Evolutionary conservation across 35 echinoderm and acorn worm species (phyloP), one percentile per base, ranked within the genome.

Genomic region (Lytechinus variegatus): DNA sequence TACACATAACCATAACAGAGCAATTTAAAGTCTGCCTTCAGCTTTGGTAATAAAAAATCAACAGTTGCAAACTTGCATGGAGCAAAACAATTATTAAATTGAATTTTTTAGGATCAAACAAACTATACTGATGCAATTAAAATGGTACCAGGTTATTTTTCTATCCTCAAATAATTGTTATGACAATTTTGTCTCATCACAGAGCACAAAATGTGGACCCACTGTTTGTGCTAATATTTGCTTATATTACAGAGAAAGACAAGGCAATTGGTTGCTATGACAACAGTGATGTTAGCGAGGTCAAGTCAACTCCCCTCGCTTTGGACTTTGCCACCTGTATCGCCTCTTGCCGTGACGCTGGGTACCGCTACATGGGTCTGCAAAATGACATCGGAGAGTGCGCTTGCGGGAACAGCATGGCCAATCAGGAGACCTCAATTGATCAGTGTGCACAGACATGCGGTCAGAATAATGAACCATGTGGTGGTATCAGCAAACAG

Each of bases 261-360:
- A 97, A 96, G 61, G 54, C 92, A 29, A 94, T 97, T 27, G 96
- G 96, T n/a, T 97, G 96, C 92, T 97, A 87, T 56, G 1, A 54
- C 12, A 94, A 87, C 51, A 89, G 96, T 1, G 92, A 94, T n/a
- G 95, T 97, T 44, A 97, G 56, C 14, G 96, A 96, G 54, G 86
- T 87, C 24, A 58, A 44, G 1, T 96, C 92, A 27, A 89, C 95
- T 14, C 71, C 95, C 27, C 96, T 96, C 28, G 95, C 54, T 10
- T 71, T 97, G 54, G 95, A 97, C 57, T 61, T 91, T 27, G 95
- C 52, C 21, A 94, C 52, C 29, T 97, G 96, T 86, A 91, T 61
- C 10, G 13, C 91, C 27, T 61, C 52, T 52, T 97, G 96, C 61
- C 33, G 86, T 6, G 92, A 94, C n/a, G 79, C 54, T 9, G 96